Evolutionary conservation across 2,113 vertebrate species (phyloP), one percentile per base, ranked within the genome.

Genomic region (Psittacula cyanocephala): DNA sequence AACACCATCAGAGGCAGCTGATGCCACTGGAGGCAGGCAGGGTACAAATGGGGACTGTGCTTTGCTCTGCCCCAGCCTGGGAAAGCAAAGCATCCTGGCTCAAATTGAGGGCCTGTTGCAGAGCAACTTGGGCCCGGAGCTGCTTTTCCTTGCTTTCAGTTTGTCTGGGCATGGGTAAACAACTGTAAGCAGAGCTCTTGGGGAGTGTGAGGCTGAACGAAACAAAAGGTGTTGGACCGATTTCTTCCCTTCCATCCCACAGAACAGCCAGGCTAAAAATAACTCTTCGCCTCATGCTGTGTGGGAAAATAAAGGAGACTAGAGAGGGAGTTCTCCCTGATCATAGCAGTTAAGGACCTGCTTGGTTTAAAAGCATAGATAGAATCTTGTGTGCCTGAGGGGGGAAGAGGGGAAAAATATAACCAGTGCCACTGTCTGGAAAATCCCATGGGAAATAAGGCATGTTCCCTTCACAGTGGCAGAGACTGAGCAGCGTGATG

Each of bases 301-400:
- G 49, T 76, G 37, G 93, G 72, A 90, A 93, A 94, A 86, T 70
- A 64, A 93, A 78, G 76, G 63, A 90, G 12, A n/a, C 46, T 46
- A 13, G 57, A 86, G 68, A 77, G 8, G 49, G 19, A 0, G 43
- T 62, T 33, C 33, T 35, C 23, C 41, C 64, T 37, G 25, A 24
- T 90, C 19, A 8, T 4, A 83, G 53, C 55, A 46, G 43, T 57
- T 74, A 83, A 86, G 50, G 71, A 49, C 33, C 49, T 41, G 41
- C 59, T 77, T 70, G 55, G 15, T 15, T 74, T 88, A 57, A 74
- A 76, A 39, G 27, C 14, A 0, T 6, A 57, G 80, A 44, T 64
- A 5, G 0, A 4, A 27, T 46, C 35, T 64, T 53, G 24, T 0
- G 2, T 74, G 53, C 37, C 19, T 80, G 28, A 39, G 3, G 15